Evolutionary conservation across 2,888 invertebrate genomes (phyloP), one percentile per base, ranked within the genome.

Genomic region (Eulithis prunata): DNA sequence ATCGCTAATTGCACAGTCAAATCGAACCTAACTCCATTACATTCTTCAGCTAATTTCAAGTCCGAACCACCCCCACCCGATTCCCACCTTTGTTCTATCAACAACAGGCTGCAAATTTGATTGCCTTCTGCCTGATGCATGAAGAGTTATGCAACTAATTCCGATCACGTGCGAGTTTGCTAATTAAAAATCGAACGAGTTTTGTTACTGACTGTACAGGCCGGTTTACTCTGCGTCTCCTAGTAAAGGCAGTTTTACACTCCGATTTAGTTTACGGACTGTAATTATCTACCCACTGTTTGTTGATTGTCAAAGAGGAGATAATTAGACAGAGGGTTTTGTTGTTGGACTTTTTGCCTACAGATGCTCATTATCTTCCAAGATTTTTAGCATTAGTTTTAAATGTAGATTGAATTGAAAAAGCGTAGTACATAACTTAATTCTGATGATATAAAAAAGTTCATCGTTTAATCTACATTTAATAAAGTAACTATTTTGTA

Each of bases 151-250:
- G 85, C 82, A 83, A 87, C 81, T 79, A 78, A 76, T 79, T 88
- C 91, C 74, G 82, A 84, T 90, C 91, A 91, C 90, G 90, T 83
- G 83, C 86, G 71, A 74, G 75, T 75, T 80, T 76, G 84, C 90
- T 91, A 91, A 92, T 92, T 92, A 91, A 91, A 92, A 91, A 91
- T 91, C 91, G 90, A 90, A 87, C 84, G 85, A 90, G 89, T 91
- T 91, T 89, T 89, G 88, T 87, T 83, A 82, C 84, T 81, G 78
- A 84, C 78, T 87, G 86, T 88, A 90, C 82, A 41, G 4, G 53
- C 36, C 7, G 11, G 38, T 38, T 10, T 51, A 52, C 49, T 49
- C 28, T 54, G 21, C 38, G 47, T 53, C 54, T 67, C 55, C 58
- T 64, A 52, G 64, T 67, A 49, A 67, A 65, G 51, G 52, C 47